Evolutionary conservation across 2,113 vertebrate species (phyloP), one percentile per base, ranked within the genome.

Genomic region (Lophotis ruficrista): DNA sequence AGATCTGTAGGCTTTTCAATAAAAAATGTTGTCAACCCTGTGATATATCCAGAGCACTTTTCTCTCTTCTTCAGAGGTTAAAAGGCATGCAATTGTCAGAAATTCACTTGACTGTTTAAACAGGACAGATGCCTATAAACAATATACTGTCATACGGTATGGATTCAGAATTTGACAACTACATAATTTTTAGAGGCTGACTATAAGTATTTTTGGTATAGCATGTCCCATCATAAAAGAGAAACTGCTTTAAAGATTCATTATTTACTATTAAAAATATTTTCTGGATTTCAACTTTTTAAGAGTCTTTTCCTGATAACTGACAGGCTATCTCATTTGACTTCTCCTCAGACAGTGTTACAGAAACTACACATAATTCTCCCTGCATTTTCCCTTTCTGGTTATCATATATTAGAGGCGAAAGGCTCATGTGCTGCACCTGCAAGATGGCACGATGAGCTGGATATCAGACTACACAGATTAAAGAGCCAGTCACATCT

Each of bases 361-460:
- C 0, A 65, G 68, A 73, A 93, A 73, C 4, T 4, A 68, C 6
- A 56, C 6, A 38, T 25, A 75, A 73, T 58, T 87, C 31, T 47
- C 76, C 35, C 47, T 56, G 15, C n/a, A 41, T 62, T 53, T 75
- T 66, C 17, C 28, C 10, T 78, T 69, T 70, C 64, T 89, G 8
- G 33, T 64, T 62, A 33, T 47, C 6, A 5, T 16, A 19, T 25
- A 35, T 57, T 14, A 8, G 24, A 69, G 50, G 12, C 76, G 25
- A 80, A 68, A 73, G 27, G n/a, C 30, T 80, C n/a, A 66, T 0
- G 9, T 31, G 30, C 35, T 53, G 47, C 30, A 21, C 4, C 48
- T 75, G 65, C 60, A 81, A 69, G 35, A 68, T 3, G 56, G 18
- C 47, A 71, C 0, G 0, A 28, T 16, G 10, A 81, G 43, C 0